Base-by-base conservation (phyloP, 2,888 invertebrate genomes). In the Flexamia atlantica region DNA sequence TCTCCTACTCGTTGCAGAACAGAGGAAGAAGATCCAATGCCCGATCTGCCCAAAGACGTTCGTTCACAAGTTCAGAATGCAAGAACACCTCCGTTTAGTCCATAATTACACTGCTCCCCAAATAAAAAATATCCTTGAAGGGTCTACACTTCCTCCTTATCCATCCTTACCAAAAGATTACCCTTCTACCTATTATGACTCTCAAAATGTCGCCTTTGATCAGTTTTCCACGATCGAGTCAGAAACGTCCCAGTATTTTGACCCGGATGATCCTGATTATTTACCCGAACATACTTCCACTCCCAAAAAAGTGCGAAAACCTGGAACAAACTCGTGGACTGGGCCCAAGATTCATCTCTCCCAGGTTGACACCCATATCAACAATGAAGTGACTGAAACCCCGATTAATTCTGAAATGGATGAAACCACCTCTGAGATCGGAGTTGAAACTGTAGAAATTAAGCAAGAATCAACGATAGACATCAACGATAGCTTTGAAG, bases 1-100 rank as follows among this genome's bases (percentile, higher is more conserved):
- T 32, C 40, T 20, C 5, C 32, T 57, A 1, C 32, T 72, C 74
- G 36, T 83, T 83, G 10, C 82, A 83, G 82, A 83, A 57, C 30
- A 30, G 20, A 20, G 57, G 20, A 83, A 83, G 36, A 83, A 74
- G 28, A 74, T 83, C 0, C 50, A 83, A 74, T 83, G 82, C 50
- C 74, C 57, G 14, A 32, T 36, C 17, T 83, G 82, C 25, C n/a
- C 28, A 12, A 83, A 74, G 72, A n/a, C 40, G 7, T 83, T 83
- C 40, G 82, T 83, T 2, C 74, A 74, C 25, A 83, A 57, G 23
- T 57, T 72, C 12, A 20, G 82, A 36, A 32, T 83, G 74, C 32
- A 50, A 12, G 82, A 83, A 14, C 82, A 83, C 30, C 1, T 53
- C 20, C 53, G 53, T 23, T 53, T 53, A 14, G 20, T 53, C 20